Evolutionary conservation across 1,140 invertebrate genomes (phyloP).

Genomic region (Pogonomyrmex barbatus): DNA sequence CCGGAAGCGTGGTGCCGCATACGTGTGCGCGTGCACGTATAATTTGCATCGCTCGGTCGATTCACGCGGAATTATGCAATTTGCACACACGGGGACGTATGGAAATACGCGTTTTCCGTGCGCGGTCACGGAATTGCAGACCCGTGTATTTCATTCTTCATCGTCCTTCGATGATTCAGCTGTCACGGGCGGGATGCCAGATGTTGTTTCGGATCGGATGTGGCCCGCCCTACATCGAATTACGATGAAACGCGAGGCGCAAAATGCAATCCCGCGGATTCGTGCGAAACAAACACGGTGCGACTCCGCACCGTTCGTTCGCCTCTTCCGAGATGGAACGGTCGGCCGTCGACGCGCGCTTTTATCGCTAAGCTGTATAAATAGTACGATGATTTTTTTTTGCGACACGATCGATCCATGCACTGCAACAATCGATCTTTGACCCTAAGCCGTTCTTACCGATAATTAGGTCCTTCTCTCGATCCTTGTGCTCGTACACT

Average conservation of each 20-base stretch:
- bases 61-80: conserved; percentile 65
- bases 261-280: conserved; percentile 10
- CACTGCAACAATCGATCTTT: neutral
- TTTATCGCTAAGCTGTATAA: neutral
- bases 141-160: conserved; percentile 54
- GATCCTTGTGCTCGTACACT: neutral
- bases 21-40: conserved; percentile 6
- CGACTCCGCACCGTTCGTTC: neutral
- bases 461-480: neutral
- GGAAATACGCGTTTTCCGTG: conserved; percentile 57
- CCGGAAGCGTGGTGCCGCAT: conserved; percentile 32
- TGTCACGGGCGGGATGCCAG: conserved; percentile 51
- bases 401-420: neutral
- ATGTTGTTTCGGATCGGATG: neutral
- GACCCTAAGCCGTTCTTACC: neutral
- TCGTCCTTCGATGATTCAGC: conserved; percentile 54
- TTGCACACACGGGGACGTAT: conserved; percentile 56
- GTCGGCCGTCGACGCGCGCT: conserved; percentile 1
- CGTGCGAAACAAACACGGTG: neutral
- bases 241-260: conserved; percentile 13
- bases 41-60: conserved; percentile 59
- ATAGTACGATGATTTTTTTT: neutral
- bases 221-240: neutral
- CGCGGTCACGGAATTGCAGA: conserved; percentile 54
- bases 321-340: neutral